A percentile compares a stretch with the other conserved stretches of the same genome.
These are phyloP conservation scores for Chaetorhynchus papuensis DNA, from an alignment of 2,113 vertebrate genomes.

Conservation along the genomic window DNA sequence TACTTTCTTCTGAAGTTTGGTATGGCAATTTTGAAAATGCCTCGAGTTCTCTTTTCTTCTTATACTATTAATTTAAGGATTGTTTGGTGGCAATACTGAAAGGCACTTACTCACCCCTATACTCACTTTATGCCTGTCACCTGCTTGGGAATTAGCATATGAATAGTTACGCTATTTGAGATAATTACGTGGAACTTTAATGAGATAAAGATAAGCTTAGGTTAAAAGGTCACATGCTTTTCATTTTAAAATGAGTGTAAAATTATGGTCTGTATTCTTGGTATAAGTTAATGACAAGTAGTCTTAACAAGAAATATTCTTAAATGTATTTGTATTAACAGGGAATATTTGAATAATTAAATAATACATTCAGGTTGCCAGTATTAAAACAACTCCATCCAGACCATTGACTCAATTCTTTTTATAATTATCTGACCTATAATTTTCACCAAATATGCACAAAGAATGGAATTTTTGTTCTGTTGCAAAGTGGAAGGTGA, in stretches of 20 bases:
- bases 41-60: neutral
- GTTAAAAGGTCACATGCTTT: neutral
- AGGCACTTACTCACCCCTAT: neutral
- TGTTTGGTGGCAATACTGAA: neutral
- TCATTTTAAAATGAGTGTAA: neutral
- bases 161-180: neutral
- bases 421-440: neutral
- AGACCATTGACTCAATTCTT: neutral
- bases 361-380: neutral
- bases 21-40: neutral
- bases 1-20: neutral
- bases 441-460: neutral
- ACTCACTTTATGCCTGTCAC: neutral
- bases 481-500: neutral
- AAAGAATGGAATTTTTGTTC: neutral
- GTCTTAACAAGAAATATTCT: neutral
- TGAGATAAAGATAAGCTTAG: neutral
- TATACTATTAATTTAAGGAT: neutral
- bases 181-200: neutral
- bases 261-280: neutral
- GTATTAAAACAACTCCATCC: neutral
- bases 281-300: neutral
- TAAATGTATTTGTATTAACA: neutral
- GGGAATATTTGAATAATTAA: neutral
- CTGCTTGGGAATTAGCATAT: neutral